Conservation (phyloP, 2,113 vertebrate species). For the Scomber colias region DNA sequence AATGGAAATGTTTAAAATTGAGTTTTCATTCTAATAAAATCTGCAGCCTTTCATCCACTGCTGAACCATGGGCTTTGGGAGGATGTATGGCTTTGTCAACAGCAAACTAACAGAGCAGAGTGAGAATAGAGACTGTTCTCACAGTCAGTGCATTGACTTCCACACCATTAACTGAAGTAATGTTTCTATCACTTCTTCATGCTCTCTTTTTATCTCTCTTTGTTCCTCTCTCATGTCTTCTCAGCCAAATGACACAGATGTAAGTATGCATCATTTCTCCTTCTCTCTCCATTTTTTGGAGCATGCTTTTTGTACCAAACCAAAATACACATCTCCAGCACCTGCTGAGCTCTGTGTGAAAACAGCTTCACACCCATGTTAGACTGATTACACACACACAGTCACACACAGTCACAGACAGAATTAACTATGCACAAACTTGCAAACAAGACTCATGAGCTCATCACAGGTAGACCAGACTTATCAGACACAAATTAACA, state of each 20-base stretch:
- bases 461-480: slow-evolving; percentile 32
- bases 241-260: slow-evolving; percentile 79
- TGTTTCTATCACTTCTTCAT: slow-evolving; percentile 28
- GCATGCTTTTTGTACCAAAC: neutral
- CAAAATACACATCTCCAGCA: slow-evolving; percentile 39
- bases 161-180: slow-evolving; percentile 50
- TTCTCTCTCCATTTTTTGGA: slow-evolving; percentile 2
- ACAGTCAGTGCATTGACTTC: slow-evolving; percentile 13
- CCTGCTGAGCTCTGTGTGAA: slow-evolving; percentile 52
- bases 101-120: slow-evolving; percentile 12
- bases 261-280: slow-evolving; percentile 63
- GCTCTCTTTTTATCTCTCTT: slow-evolving; percentile 21
- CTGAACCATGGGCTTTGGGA: neutral
- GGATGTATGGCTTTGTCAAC: neutral
- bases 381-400: slow-evolving; percentile 32
- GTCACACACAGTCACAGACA: slow-evolving; percentile 14
- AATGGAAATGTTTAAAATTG: neutral
- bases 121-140: neutral
- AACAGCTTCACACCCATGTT: slow-evolving; percentile 53
- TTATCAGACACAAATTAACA: slow-evolving; percentile 32
- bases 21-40: neutral
- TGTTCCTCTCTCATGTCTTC: slow-evolving; percentile 31
- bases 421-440: slow-evolving; percentile 18
- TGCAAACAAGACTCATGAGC: slow-evolving; percentile 32
- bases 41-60: neutral